phyloP scores from a whole-genome alignment of 2,888 invertebrate species.

The Antitype chi region DNA sequence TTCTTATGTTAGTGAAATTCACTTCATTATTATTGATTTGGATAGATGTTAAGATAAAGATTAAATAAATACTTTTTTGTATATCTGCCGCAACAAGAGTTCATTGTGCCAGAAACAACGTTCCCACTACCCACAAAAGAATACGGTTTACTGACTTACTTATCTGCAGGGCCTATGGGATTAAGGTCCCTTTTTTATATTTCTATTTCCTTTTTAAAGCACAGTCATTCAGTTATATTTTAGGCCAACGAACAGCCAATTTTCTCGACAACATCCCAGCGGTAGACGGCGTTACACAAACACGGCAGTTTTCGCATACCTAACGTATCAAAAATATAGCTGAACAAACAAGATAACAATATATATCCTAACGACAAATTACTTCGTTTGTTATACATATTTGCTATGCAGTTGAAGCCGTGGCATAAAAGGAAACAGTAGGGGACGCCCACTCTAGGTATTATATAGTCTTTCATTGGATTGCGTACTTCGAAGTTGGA shows the following conservation, averaged over 20 bases:
- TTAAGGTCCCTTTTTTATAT: conserved; percentile 36
- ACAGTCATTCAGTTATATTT: conserved; percentile 46
- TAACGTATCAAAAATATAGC: conserved; percentile 57
- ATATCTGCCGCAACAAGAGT: background rate
- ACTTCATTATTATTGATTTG: too few species aligned
- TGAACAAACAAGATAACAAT: conserved; percentile 66
- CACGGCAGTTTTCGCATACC: conserved; percentile 55
- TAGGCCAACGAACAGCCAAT: conserved; percentile 53
- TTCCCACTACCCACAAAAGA: conserved; percentile 2
- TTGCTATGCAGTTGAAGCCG: conserved; percentile 61
- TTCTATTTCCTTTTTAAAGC: conserved; percentile 41
- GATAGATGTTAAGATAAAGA: too few species aligned
- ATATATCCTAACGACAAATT: conserved; percentile 66
- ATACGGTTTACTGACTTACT: conserved; percentile 33
- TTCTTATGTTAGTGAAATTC: too few species aligned
- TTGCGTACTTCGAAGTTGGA: conserved; percentile 51
- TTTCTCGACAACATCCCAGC: conserved; percentile 52
- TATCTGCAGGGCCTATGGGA: conserved; percentile 16
- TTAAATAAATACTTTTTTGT: background rate
- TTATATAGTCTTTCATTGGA: conserved; percentile 49
- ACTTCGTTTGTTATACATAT: conserved; percentile 68
- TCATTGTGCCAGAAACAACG: background rate
- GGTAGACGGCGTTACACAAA: conserved; percentile 53
- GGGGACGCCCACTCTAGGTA: conserved; percentile 64
- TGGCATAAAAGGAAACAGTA: conserved; percentile 56